phyloP scores from a whole-genome alignment of 2,113 vertebrate species.

The Dromiciops gliroides region DNA sequence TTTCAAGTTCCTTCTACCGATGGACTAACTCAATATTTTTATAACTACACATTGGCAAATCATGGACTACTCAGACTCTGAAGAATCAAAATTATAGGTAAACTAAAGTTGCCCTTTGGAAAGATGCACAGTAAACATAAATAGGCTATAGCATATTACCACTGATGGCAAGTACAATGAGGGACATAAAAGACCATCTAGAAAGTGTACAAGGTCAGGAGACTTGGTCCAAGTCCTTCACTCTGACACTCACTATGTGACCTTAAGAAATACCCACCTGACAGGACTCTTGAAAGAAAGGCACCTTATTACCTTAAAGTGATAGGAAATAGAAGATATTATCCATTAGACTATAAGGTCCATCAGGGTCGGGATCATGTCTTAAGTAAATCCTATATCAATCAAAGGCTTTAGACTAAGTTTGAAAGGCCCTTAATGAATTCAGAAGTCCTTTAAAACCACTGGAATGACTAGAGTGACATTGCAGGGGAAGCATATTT shows the following conservation, averaged over 20 bases:
- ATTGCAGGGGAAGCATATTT: not conserved
- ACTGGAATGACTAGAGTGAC: not conserved
- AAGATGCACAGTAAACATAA: too few relatives aligned
- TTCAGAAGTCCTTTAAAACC: not conserved
- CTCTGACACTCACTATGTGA: not conserved
- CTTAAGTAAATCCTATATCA: not conserved
- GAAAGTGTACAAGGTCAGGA: not conserved
- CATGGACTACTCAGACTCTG: too few relatives aligned
- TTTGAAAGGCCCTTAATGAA: not conserved
- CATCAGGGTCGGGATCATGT: not conserved
- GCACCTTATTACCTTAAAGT: not conserved
- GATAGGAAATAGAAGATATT: not conserved
- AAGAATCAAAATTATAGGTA: too few relatives aligned
- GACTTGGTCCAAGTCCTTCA: not conserved
- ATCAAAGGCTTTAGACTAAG: not conserved
- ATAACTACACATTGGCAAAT: too few relatives aligned
- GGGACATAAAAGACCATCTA: not conserved
- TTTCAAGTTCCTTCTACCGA: too few relatives aligned
- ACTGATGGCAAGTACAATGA: not conserved
- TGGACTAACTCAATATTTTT: too few relatives aligned
- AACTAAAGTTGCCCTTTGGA: too few relatives aligned
- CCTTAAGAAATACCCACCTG: not conserved
- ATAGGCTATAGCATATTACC: not conserved
- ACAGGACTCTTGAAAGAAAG: not conserved
- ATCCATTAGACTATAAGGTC: not conserved